A percentile compares a stretch with the other conserved stretches of the same genome.
These are phyloP conservation scores for Eudyptes chrysolophus DNA, from an alignment of 2,113 vertebrate genomes.

Conservation along the genomic window DNA sequence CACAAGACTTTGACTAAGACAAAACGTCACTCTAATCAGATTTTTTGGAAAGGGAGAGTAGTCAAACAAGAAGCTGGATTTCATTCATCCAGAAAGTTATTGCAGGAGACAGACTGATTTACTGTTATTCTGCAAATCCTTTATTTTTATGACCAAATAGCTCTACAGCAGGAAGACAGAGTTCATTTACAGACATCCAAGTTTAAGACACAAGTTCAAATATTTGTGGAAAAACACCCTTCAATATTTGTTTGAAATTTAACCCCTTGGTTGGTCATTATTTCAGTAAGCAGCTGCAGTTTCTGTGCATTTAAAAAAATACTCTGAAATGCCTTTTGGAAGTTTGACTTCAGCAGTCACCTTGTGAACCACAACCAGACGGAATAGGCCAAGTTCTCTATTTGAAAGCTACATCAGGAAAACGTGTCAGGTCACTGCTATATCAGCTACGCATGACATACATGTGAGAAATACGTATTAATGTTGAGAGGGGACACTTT, in stretches of 20 bases:
- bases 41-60: background rate
- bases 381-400: background rate
- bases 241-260: background rate
- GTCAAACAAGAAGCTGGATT: background rate
- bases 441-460: background rate
- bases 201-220: background rate
- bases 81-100: background rate
- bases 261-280: background rate
- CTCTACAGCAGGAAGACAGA: background rate
- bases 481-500: background rate
- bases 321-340: background rate
- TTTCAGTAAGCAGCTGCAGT: background rate
- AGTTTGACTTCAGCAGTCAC: background rate
- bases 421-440: background rate
- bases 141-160: background rate
- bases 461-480: fast-evolving
- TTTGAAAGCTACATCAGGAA: background rate
- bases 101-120: background rate
- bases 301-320: background rate
- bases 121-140: background rate
- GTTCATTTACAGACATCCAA: background rate
- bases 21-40: background rate
- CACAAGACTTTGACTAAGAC: background rate
- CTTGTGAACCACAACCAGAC: background rate
- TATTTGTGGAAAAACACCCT: background rate